Percentiles rank a stretch among this genome's conserved stretches.
These are phyloP conservation scores for Steromphala cineraria DNA, from an alignment of 2,888 invertebrate species.

Conservation along the genomic window DNA sequence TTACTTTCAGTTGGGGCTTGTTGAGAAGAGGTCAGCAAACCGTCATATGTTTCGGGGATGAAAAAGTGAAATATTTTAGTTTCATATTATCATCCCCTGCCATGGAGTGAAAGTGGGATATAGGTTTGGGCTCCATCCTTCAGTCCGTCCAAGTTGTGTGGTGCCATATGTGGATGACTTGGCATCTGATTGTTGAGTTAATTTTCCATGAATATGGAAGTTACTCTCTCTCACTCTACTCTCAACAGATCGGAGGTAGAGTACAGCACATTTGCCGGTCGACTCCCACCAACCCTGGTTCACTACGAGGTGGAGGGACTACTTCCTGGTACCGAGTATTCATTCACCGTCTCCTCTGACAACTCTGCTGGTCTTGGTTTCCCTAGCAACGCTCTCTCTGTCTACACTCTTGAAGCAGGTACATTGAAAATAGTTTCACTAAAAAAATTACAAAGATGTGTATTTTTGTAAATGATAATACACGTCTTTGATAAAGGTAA, in stretches of 20 bases:
- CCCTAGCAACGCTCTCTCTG: conserved; percentile 53
- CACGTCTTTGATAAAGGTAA: not conserved
- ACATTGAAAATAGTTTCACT: not conserved
- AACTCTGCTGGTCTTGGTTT: conserved; percentile 61
- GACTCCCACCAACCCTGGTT: conserved; percentile 33
- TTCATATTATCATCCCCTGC: too few relatives aligned
- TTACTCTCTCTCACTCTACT: too few relatives aligned
- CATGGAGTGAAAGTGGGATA: too few relatives aligned
- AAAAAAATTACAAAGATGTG: not conserved
- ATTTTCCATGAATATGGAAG: too few relatives aligned
- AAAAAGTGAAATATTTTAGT: too few relatives aligned
- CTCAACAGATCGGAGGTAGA: conserved; percentile 30
- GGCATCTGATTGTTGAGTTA: too few relatives aligned
- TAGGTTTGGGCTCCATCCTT: too few relatives aligned
- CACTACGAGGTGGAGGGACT: conserved; percentile 49
- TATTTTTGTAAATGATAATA: not conserved
- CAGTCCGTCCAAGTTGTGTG: too few relatives aligned
- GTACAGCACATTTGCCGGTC: conserved; percentile 28
- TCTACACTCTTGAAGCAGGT: conserved; percentile 64
- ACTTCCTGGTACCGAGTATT: conserved; percentile 56
- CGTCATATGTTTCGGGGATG: too few relatives aligned
- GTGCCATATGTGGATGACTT: too few relatives aligned
- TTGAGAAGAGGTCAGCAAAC: too few relatives aligned
- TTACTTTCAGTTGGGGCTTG: too few relatives aligned
- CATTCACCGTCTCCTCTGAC: conserved; percentile 59